Conservation (phyloP, 2,888 invertebrate species). For the Agriopis marginaria region DNA sequence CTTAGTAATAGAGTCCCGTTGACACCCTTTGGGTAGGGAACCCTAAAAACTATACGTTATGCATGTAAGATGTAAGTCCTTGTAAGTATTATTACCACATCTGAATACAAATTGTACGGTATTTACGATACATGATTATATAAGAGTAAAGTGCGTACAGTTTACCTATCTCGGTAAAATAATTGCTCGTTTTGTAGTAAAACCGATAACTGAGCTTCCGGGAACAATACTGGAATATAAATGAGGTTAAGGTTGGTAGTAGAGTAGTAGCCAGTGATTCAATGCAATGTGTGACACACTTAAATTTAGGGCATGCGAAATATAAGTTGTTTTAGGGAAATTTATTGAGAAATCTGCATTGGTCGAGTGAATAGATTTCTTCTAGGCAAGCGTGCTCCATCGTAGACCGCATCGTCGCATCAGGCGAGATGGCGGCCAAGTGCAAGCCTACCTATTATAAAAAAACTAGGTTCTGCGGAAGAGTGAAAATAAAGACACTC, state of each 20-base stretch:
- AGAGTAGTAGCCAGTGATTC: conserved; percentile 19
- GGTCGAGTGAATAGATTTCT: too few relatives aligned
- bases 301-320: background rate
- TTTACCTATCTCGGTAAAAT: background rate
- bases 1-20: too few relatives aligned
- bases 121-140: background rate
- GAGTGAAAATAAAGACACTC: too few relatives aligned
- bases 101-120: background rate
- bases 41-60: too few relatives aligned
- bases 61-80: too few relatives aligned
- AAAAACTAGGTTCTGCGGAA: too few relatives aligned
- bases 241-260: conserved; percentile 23
- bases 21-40: too few relatives aligned
- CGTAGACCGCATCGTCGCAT: too few relatives aligned
- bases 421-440: too few relatives aligned
- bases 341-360: too few relatives aligned
- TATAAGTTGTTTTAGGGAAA: background rate
- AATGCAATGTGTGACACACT: background rate
- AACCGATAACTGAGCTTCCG: conserved; percentile 13
- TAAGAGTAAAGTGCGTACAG: background rate
- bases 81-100: background rate
- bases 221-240: conserved; percentile 4
- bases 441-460: too few relatives aligned
- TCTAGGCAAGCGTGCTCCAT: too few relatives aligned
- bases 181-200: conserved; percentile 7